Percentiles rank a stretch among this genome's conserved stretches.
These are phyloP conservation scores for Tyrophagus putrescentiae DNA, from an alignment of 1,140 invertebrate genomes.

Conservation along the genomic window DNA sequence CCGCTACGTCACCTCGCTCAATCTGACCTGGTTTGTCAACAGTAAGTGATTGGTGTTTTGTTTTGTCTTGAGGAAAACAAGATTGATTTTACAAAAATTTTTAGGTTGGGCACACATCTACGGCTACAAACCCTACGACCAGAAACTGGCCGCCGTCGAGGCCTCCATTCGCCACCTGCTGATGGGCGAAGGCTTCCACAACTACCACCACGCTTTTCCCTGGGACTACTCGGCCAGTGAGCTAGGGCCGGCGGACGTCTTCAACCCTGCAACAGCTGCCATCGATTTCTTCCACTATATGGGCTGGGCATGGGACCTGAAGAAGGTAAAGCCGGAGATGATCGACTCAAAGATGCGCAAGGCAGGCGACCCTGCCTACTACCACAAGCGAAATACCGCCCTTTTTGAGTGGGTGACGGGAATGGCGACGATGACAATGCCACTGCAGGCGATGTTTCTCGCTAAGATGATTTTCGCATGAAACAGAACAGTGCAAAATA, in stretches of 20 bases:
- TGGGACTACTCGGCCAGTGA: slow-evolving; percentile 39
- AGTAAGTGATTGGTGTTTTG: too few relatives aligned
- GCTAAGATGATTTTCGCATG: background rate
- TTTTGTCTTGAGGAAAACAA: too few relatives aligned
- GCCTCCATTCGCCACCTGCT: slow-evolving; percentile 37
- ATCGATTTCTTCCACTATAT: slow-evolving; percentile 39
- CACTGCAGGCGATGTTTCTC: background rate
- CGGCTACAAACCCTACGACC: slow-evolving; percentile 36
- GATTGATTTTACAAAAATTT: too few relatives aligned
- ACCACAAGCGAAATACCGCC: slow-evolving; percentile 1
- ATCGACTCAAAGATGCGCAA: background rate
- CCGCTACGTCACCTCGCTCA: slow-evolving; percentile 36
- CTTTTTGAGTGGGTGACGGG: background rate
- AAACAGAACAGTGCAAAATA: too few relatives aligned
- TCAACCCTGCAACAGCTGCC: slow-evolving; percentile 40
- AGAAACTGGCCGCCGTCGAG: slow-evolving; percentile 38
- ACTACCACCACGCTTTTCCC: slow-evolving; percentile 44
- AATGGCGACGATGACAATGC: background rate
- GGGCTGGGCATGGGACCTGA: slow-evolving; percentile 39
- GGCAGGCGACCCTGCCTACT: background rate
- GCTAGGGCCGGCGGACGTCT: slow-evolving; percentile 36
- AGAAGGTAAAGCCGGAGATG: slow-evolving; percentile 26
- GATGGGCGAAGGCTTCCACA: slow-evolving; percentile 44
- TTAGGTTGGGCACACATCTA: slow-evolving; percentile 40
- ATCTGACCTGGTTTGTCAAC: slow-evolving; percentile 38